Conservation (phyloP, 2,888 invertebrate genomes). For the Tolmerus cingulatus region DNA sequence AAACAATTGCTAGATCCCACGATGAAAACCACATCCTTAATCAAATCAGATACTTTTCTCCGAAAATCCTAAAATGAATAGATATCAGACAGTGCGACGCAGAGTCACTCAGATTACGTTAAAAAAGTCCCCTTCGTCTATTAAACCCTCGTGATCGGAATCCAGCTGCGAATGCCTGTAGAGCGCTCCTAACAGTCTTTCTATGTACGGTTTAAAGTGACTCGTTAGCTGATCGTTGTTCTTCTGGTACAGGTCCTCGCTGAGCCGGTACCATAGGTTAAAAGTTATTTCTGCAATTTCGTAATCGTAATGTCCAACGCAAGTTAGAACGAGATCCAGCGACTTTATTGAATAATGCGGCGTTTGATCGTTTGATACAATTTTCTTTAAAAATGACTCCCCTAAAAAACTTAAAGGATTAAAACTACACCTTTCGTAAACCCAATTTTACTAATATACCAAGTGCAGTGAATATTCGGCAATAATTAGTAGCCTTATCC, state of each 20-base stretch:
- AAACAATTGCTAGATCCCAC: slow-evolving; percentile 93
- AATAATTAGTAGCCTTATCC: slow-evolving; percentile 93
- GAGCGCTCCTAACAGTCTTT: slow-evolving; percentile 86
- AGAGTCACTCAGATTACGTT: slow-evolving; percentile 62
- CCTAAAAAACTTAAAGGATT: slow-evolving; percentile 63
- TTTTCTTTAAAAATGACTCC: slow-evolving; percentile 87
- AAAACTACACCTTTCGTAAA: neutral
- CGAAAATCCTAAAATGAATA: slow-evolving; percentile 73
- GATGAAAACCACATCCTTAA: slow-evolving; percentile 96
- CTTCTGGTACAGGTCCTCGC: slow-evolving; percentile 91
- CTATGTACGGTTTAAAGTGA: slow-evolving; percentile 88
- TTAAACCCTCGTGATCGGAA: slow-evolving; percentile 87
- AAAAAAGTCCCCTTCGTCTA: slow-evolving; percentile 86
- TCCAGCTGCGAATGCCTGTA: slow-evolving; percentile 96
- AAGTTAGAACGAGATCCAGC: slow-evolving; percentile 87
- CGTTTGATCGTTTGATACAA: slow-evolving; percentile 72
- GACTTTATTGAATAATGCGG: slow-evolving; percentile 83
- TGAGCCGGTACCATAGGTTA: slow-evolving; percentile 94
- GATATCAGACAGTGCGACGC: neutral
- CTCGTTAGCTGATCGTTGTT: slow-evolving; percentile 82
- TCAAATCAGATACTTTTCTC: slow-evolving; percentile 86
- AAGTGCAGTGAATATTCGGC: slow-evolving; percentile 92
- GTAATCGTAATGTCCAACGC: slow-evolving; percentile 97
- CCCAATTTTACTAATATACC: neutral
- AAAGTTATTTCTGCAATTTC: slow-evolving; percentile 95